Evolutionary conservation across 2,888 invertebrate species (phyloP).

Genomic region (Gastrophysa polygoni): DNA sequence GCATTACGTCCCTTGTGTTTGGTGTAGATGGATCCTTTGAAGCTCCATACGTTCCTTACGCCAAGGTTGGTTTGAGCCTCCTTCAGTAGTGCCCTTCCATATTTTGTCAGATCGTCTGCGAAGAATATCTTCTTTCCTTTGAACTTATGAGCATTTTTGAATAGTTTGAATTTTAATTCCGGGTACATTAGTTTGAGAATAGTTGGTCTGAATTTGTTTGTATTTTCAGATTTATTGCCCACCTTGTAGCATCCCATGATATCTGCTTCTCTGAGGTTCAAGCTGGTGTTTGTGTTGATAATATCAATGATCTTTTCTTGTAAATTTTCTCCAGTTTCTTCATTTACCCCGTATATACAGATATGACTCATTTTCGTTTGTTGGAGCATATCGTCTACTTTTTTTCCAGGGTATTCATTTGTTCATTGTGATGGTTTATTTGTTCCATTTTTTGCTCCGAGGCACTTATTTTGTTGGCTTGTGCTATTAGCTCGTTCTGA

Average conservation of each 20-base stretch:
- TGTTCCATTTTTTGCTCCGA: constrained; percentile 2
- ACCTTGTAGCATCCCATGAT: not conserved
- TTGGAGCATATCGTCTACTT: too few relatives aligned
- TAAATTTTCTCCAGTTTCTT: too few relatives aligned
- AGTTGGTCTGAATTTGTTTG: not conserved
- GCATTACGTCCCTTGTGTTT: constrained; percentile 1
- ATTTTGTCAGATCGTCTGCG: not conserved
- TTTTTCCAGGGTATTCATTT: not conserved
- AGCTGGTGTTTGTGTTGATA: too few relatives aligned
- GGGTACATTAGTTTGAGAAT: not conserved
- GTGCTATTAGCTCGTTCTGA: not conserved
- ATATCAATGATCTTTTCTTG: not conserved
- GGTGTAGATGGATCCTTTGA: not conserved
- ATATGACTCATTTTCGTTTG: too few relatives aligned
- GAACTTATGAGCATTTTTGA: too few relatives aligned
- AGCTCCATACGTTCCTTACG: not conserved
- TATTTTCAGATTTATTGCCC: not conserved
- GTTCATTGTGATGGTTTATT: not conserved
- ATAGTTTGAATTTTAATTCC: too few relatives aligned
- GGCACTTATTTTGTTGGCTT: not conserved
- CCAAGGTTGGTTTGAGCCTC: not conserved
- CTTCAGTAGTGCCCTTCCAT: not conserved
- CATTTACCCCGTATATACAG: too few relatives aligned
- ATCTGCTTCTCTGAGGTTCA: too few relatives aligned
- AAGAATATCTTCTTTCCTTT: too few relatives aligned